Conservation (phyloP, 2,113 vertebrate species). For the Ptilorrhoa leucosticta region DNA sequence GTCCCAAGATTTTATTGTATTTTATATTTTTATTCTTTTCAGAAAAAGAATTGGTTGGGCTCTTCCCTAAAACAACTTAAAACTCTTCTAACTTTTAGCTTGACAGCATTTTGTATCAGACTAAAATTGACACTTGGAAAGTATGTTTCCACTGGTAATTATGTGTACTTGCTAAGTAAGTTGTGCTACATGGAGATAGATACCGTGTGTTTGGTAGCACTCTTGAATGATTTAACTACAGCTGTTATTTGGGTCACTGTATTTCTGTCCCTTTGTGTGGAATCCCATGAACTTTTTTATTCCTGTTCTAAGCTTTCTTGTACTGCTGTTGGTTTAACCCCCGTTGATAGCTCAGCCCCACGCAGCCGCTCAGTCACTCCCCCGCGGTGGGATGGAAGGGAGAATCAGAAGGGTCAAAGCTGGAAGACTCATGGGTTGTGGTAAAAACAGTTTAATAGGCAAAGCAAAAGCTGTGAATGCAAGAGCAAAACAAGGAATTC, state of each 20-base stretch:
- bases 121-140: neutral
- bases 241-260: neutral
- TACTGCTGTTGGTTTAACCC: neutral
- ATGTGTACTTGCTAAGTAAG: neutral
- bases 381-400: accelerated
- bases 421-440: neutral
- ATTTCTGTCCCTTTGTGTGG: neutral
- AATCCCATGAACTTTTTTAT: neutral
- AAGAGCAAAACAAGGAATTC: neutral
- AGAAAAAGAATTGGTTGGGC: neutral
- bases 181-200: neutral
- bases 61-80: neutral
- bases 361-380: neutral
- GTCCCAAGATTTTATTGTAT: neutral
- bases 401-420: neutral
- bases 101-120: neutral
- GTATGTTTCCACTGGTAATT: neutral
- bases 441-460: neutral
- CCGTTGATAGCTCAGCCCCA: neutral
- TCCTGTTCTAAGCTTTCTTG: neutral
- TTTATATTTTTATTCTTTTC: neutral
- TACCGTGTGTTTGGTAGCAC: neutral
- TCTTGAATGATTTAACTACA: neutral
- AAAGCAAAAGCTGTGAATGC: neutral
- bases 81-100: neutral